A percentile compares a stretch with the other conserved stretches of the same genome.
Conservation (phyloP, 2,888 invertebrate species). For the Herminia tarsipennalis region DNA sequence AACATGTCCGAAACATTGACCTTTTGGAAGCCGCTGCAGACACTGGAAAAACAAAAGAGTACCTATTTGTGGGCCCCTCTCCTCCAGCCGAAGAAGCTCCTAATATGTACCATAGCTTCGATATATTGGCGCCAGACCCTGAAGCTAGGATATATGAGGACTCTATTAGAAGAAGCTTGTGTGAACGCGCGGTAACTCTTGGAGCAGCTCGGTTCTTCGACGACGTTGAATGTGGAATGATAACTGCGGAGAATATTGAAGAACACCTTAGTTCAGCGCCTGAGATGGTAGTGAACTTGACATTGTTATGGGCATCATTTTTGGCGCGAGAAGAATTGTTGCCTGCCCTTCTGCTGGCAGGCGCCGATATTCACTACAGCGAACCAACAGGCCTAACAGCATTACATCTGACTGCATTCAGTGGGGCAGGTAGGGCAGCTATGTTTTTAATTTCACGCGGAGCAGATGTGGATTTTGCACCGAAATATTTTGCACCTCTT, state of each 20-base stretch:
- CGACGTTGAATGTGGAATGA: conserved; percentile 90
- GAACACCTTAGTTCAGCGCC: conserved; percentile 86
- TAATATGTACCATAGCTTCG: conserved; percentile 92
- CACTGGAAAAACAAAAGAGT: conserved; percentile 87
- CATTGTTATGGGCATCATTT: conserved; percentile 91
- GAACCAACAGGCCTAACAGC: conserved; percentile 92
- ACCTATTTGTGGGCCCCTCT: conserved; percentile 91
- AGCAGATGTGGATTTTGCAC: conserved; percentile 88
- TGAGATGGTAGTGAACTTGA: conserved; percentile 89
- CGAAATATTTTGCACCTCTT: conserved; percentile 91
- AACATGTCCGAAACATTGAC: conserved; percentile 71
- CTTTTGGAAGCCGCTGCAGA: conserved; percentile 87
- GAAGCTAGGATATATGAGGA: conserved; percentile 90
- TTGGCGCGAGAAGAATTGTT: conserved; percentile 90
- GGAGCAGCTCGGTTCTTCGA: conserved; percentile 89
- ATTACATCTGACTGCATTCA: conserved; percentile 91
- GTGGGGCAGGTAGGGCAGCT: conserved; percentile 89
- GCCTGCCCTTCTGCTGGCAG: conserved; percentile 87
- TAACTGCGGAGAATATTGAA: conserved; percentile 86
- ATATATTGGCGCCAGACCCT: conserved; percentile 88
- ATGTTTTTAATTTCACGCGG: conserved; percentile 89
- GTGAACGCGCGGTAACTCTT: conserved; percentile 89
- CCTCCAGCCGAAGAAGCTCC: conserved; percentile 93
- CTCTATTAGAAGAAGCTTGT: conserved; percentile 88
- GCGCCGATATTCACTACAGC: conserved; percentile 89